phyloP scores from a whole-genome alignment of 2,113 vertebrate species.

The Bubo scandiacus region DNA sequence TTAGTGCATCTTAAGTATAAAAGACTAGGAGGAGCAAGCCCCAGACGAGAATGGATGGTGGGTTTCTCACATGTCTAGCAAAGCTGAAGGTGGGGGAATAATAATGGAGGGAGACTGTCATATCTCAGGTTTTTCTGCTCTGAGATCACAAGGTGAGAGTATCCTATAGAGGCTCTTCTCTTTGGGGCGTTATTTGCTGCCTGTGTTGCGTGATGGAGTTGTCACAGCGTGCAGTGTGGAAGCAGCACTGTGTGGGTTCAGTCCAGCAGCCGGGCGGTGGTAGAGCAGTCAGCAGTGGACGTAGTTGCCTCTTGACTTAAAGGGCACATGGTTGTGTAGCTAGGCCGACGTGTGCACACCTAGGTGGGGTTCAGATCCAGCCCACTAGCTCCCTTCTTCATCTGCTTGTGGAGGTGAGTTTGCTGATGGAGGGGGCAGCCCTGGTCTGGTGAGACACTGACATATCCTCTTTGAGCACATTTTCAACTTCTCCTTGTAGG shows the following conservation, averaged over 20 bases:
- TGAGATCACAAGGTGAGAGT: neutral
- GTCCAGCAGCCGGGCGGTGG: neutral
- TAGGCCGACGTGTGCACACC: neutral
- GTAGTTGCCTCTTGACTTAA: neutral
- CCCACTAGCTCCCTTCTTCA: neutral
- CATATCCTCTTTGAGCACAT: neutral
- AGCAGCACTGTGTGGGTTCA: neutral
- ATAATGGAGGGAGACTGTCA: neutral
- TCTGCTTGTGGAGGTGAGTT: neutral
- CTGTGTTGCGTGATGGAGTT: neutral
- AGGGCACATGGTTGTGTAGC: neutral
- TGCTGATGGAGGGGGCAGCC: neutral
- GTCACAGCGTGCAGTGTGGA: neutral
- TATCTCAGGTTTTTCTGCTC: neutral
- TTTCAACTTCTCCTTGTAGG: slow-evolving; percentile 76
- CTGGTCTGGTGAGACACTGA: neutral
- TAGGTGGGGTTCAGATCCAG: neutral
- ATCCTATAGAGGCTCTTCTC: neutral
- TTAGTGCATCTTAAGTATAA: neutral
- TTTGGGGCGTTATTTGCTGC: neutral
- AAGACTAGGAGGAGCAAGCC: neutral
- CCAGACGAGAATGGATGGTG: neutral
- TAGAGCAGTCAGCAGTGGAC: neutral
- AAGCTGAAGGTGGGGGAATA: neutral
- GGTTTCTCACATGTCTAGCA: neutral